Conservation (phyloP, 2,888 invertebrate genomes). For the Xestia ashworthii region DNA sequence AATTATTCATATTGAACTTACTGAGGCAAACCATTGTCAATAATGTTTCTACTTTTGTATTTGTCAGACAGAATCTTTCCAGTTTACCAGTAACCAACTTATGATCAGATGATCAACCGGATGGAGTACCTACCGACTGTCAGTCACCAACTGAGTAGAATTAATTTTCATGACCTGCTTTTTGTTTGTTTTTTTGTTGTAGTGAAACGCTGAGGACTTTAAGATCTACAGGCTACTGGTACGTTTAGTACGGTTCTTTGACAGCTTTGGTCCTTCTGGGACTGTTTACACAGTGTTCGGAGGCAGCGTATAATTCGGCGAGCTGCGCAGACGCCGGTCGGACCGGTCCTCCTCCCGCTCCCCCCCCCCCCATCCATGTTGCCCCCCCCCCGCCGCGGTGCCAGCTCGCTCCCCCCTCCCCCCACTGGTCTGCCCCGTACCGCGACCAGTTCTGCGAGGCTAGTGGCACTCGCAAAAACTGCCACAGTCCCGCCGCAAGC, state of each 20-base stretch:
- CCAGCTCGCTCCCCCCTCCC: conserved; percentile 26
- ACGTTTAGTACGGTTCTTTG: neutral
- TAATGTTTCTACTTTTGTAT: neutral
- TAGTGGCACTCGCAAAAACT: conserved; percentile 72
- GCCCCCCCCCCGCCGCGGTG: conserved; percentile 28
- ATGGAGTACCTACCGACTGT: neutral
- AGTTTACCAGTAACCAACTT: neutral
- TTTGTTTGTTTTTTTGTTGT: neutral
- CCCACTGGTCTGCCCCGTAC: conserved; percentile 22
- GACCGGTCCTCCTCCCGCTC: conserved; percentile 63
- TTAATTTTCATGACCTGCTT: neutral
- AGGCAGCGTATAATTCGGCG: conserved; percentile 63
- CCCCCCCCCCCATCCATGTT: no score
- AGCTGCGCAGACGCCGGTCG: conserved; percentile 64
- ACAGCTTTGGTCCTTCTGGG: conserved; percentile 39
- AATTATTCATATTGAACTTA: neutral
- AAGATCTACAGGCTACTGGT: neutral
- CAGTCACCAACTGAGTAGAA: neutral
- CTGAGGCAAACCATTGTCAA: neutral
- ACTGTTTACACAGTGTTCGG: neutral
- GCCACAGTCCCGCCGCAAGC: conserved; percentile 66
- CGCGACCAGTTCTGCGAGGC: conserved; percentile 64
- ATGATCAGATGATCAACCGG: neutral
- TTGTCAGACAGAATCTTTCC: neutral
- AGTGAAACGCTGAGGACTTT: neutral